These are phyloP conservation scores for Apeira syringaria DNA, from an alignment of 2,888 invertebrate genomes.

Conservation along the genomic window DNA sequence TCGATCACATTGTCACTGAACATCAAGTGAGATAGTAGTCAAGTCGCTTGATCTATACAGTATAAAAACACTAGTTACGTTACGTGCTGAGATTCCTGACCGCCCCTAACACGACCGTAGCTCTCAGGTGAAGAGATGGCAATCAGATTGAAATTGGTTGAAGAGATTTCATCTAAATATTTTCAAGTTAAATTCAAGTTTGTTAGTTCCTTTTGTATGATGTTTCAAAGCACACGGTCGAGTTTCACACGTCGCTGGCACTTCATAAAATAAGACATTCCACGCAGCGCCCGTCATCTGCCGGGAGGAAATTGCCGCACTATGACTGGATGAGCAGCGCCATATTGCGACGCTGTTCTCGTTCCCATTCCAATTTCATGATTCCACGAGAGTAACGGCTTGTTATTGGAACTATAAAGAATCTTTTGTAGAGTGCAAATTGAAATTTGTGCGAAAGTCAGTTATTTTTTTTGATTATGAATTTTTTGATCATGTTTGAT, in stretches of 20 bases:
- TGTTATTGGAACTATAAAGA: slow-evolving; percentile 28
- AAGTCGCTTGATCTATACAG: no score
- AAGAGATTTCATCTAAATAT: no score
- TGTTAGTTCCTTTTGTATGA: no score
- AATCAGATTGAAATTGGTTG: no score
- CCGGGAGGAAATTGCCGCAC: slow-evolving; percentile 37
- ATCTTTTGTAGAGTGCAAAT: slow-evolving; percentile 11
- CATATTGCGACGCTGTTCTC: slow-evolving; percentile 55
- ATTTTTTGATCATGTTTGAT: no score
- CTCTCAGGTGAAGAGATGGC: no score
- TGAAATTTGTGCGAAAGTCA: neutral
- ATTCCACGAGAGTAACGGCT: slow-evolving; percentile 49
- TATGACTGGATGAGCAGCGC: slow-evolving; percentile 35
- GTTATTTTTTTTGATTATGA: neutral
- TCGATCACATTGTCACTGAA: no score
- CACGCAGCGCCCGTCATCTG: slow-evolving; percentile 38
- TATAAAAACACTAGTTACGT: no score
- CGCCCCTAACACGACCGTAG: no score
- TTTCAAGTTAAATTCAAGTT: no score
- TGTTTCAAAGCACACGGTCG: slow-evolving; percentile 21
- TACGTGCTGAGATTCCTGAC: no score
- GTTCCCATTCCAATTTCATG: slow-evolving; percentile 60
- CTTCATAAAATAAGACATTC: slow-evolving; percentile 23
- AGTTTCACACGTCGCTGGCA: slow-evolving; percentile 24
- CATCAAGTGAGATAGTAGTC: no score